Evolutionary conservation across 1,140 invertebrate genomes (phyloP).

Genomic region (Nilaparvata lugens): DNA sequence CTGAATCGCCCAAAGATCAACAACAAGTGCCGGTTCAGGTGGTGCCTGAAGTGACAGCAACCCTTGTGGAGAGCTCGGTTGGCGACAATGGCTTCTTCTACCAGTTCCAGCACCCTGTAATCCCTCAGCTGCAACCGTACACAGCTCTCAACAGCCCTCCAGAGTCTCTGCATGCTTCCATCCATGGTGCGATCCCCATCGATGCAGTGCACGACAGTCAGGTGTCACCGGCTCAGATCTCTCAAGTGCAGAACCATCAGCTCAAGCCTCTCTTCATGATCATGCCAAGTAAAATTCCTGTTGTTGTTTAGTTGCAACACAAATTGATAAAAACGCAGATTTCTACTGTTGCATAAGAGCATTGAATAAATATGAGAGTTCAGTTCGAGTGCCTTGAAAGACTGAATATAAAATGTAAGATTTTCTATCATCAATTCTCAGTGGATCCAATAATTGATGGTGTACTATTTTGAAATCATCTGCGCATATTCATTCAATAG

Average conservation of each 20-base stretch:
- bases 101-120: neutral
- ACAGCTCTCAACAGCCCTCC: neutral
- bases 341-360: no score
- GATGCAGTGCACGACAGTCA: constrained; percentile 30
- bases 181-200: constrained; percentile 26
- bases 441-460: no score
- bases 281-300: no score
- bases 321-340: no score
- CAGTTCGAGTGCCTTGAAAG: no score
- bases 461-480: no score
- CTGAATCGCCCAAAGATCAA: no score
- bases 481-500: no score
- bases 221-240: constrained; percentile 20
- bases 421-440: no score
- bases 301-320: no score
- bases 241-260: constrained; percentile 15
- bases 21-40: neutral
- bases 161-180: constrained; percentile 16
- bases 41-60: neutral
- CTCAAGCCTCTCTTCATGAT: constrained; percentile 7
- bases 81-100: neutral
- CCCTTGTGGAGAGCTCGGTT: neutral
- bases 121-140: neutral
- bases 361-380: no score
- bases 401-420: no score